A percentile compares a stretch with the other conserved stretches of the same genome.
Evolutionary conservation across 2,113 vertebrate species (phyloP).

Genomic region (Paramisgurnus dabryanus): DNA sequence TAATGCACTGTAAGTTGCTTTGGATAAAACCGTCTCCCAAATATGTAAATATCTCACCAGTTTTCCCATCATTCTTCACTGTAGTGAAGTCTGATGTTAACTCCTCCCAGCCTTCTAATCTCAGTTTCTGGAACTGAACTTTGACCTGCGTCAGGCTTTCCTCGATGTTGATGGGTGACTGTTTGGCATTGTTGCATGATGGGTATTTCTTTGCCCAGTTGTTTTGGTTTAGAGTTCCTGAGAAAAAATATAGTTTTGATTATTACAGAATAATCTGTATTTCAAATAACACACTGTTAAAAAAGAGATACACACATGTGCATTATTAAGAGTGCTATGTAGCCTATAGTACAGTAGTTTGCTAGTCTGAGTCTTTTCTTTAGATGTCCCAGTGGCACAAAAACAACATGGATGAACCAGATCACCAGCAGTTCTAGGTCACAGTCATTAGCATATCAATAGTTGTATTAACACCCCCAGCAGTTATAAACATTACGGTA

Average conservation of each 20-base stretch:
- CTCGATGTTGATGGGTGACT: conserved; percentile 95
- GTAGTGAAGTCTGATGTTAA: conserved; percentile 76
- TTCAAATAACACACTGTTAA: not conserved
- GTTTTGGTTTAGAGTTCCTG: conserved; percentile 93
- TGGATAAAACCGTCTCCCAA: not conserved
- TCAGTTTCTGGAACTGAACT: conserved; percentile 87
- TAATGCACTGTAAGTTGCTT: too few relatives aligned
- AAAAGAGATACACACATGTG: conserved; percentile 8
- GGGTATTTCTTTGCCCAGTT: conserved; percentile 95
- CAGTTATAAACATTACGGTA: conserved; percentile 18
- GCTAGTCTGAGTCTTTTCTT: conserved; percentile 30
- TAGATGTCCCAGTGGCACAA: conserved; percentile 25
- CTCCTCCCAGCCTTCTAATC: conserved; percentile 87
- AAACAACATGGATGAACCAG: conserved; percentile 55
- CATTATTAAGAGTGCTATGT: conserved; percentile 15
- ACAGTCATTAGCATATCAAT: conserved; percentile 62
- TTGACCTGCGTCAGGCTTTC: conserved; percentile 91
- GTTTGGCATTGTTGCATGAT: conserved; percentile 90
- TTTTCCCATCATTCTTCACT: conserved; percentile 94
- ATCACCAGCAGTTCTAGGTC: conserved; percentile 61
- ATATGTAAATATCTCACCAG: conserved; percentile 73
- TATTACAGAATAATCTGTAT: too few relatives aligned
- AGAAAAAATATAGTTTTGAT: not conserved
- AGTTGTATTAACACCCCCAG: conserved; percentile 24
- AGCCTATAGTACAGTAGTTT: not conserved